phyloP scores from a whole-genome alignment of 1,140 invertebrate genomes.

The Tribolium madens region DNA sequence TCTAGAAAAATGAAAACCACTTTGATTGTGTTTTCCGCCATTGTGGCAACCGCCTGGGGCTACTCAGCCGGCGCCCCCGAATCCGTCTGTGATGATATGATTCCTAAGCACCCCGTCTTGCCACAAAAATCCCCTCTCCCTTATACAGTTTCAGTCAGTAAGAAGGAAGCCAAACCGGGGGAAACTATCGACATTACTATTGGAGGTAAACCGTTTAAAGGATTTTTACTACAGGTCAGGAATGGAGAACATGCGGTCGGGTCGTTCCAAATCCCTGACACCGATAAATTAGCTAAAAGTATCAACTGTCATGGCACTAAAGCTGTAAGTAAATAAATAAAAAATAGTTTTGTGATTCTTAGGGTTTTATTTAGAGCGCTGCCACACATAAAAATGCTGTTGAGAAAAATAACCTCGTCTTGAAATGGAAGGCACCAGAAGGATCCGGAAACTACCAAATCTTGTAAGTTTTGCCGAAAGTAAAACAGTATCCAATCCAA shows the following conservation, averaged over 20 bases:
- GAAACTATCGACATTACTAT: conserved; percentile 62
- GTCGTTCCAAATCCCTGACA: conserved; percentile 59
- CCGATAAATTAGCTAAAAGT: conserved; percentile 60
- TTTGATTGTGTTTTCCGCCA: conserved; percentile 36
- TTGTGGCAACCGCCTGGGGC: conserved; percentile 48
- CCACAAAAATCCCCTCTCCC: conserved; percentile 61
- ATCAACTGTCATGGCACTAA: conserved; percentile 59
- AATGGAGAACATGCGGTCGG: conserved; percentile 63
- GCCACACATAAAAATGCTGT: conserved; percentile 64
- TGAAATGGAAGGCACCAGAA: conserved; percentile 64
- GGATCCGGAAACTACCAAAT: conserved; percentile 59
- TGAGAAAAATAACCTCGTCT: conserved; percentile 60
- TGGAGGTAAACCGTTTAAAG: conserved; percentile 63
- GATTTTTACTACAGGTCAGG: conserved; percentile 66
- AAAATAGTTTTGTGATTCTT: conserved; percentile 1
- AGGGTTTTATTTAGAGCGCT: conserved; percentile 60
- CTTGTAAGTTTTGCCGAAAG: conserved; percentile 63
- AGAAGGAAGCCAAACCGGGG: conserved; percentile 58
- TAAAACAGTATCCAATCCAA: no score
- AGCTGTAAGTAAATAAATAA: conserved; percentile 54
- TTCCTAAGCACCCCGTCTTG: conserved; percentile 62
- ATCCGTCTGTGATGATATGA: conserved; percentile 64
- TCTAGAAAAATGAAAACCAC: conserved; percentile 10
- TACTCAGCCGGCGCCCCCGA: conserved; percentile 63
- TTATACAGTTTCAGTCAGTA: conserved; percentile 62